phyloP scores from a whole-genome alignment of 2,888 invertebrate species.

The Ophion ventricosus region DNA sequence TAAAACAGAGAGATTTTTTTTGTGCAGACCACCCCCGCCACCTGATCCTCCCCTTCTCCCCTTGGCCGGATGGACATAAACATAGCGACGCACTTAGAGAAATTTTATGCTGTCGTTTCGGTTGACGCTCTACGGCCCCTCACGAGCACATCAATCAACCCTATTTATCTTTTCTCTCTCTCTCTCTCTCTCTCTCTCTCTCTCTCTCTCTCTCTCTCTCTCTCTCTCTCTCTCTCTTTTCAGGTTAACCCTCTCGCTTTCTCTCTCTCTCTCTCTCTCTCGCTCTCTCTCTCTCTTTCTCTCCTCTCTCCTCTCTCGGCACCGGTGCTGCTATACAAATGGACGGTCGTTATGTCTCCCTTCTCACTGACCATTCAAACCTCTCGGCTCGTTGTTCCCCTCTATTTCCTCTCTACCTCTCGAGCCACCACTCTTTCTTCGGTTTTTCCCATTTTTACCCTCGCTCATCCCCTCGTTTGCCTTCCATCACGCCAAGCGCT shows the following conservation, averaged over 20 bases:
- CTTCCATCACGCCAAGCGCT: constrained; percentile 58
- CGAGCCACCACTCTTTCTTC: constrained; percentile 21
- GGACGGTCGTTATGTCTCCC: constrained; percentile 68
- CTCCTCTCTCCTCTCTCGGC: not conserved
- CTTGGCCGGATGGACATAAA: constrained; percentile 62
- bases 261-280: constrained; percentile 23
- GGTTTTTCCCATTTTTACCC: constrained; percentile 37
- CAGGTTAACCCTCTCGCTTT: constrained; percentile 8
- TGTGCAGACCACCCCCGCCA: not conserved
- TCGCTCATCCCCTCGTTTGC: constrained; percentile 43
- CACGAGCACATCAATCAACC: constrained; percentile 63
- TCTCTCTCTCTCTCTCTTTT: constrained; percentile 38
- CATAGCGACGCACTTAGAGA: constrained; percentile 65
- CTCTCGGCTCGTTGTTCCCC: constrained; percentile 46
- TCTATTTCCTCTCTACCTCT: constrained; percentile 10
- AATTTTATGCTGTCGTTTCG: constrained; percentile 66
- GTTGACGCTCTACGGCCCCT: constrained; percentile 54
- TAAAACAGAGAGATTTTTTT: constrained; percentile 46
- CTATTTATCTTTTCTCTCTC: constrained; percentile 59
- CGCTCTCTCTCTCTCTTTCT: not conserved
- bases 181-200: constrained; percentile 23
- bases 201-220: constrained; percentile 5
- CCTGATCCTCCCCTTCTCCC: constrained; percentile 28
- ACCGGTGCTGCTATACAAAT: constrained; percentile 64
- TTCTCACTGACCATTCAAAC: constrained; percentile 56